Base-by-base conservation (phyloP, 2,797 vertebrate species). In the Arnoldichthys spilopterus region DNA sequence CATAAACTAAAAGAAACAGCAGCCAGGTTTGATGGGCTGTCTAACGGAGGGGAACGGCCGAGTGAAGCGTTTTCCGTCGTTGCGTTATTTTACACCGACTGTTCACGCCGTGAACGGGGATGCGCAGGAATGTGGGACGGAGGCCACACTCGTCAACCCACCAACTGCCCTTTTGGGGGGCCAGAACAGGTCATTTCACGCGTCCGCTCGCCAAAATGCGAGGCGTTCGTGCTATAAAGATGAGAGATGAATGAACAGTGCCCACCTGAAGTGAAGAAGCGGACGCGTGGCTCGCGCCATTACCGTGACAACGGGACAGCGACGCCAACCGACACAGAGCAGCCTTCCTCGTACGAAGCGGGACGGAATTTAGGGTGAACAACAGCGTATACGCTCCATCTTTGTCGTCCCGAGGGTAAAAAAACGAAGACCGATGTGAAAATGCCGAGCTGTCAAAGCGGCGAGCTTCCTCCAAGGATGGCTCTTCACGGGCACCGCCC, bases 231-330 rank as follows among this genome's bases (percentile, higher is more conserved):
- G 59, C 4, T 37, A n/a, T 2, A 79, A 63, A 72, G 72, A 7
- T 62, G 66, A 80, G n/a, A 82, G 53, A 80, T 72, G 63, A 70
- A 81, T 40, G 72, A 77, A 58, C 56, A 74, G 40, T 6, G 72
- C 90, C 86, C 87, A 94, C 93, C 92, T 91, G 86, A 37, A 82
- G 80, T 82, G 77, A 70, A 67, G 88, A 87, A 74, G 49, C 75
- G 66, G 77, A 74, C 61, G 73, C 24, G 74, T 56, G 70, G 63
- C 82, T 72, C 67, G 78, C 77, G 63, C 59, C 83, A 61, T 85
- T 30, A 76, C 76, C 22, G 68, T 75, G 68, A 84, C 67, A 61
- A 83, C 43, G 68, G 64, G 32, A 22, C 59, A 73, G 43, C 45
- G 13, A 54, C 59, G 30, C 30, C 66, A 75, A 6, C n/a, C 24